Conservation (phyloP, 2,888 invertebrate species). For the Bombylius discolor region DNA sequence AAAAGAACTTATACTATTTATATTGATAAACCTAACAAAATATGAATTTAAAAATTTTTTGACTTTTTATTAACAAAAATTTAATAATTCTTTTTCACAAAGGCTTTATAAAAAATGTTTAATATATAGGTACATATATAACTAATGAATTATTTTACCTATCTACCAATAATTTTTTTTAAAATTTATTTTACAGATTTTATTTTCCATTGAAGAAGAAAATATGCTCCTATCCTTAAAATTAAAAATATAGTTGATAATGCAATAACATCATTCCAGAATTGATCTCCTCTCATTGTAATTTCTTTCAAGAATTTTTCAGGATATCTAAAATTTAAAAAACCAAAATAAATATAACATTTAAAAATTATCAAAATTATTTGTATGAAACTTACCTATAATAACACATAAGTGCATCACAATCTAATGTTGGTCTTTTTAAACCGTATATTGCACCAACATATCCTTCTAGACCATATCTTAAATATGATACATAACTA, state of each 20-base stretch:
- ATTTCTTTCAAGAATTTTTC: slow-evolving; percentile 68
- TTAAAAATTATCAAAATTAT: neutral
- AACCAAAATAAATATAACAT: neutral
- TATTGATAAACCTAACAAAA: too few species aligned
- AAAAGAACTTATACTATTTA: too few species aligned
- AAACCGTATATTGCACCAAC: slow-evolving; percentile 75
- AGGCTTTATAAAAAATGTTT: too few species aligned
- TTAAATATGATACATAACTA: slow-evolving; percentile 77
- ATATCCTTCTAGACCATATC: slow-evolving; percentile 82
- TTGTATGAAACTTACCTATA: slow-evolving; percentile 42
- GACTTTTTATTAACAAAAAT: too few species aligned
- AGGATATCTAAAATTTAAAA: slow-evolving; percentile 46
- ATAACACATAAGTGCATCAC: slow-evolving; percentile 65
- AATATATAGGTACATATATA: too few species aligned
- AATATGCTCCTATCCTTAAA: slow-evolving; percentile 52
- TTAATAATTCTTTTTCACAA: too few species aligned
- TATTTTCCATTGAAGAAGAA: slow-evolving; percentile 66
- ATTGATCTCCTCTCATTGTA: slow-evolving; percentile 66
- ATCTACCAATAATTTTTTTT: neutral
- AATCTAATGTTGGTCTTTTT: slow-evolving; percentile 59
- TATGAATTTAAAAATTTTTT: too few species aligned
- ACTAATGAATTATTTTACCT: too few species aligned
- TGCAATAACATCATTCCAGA: slow-evolving; percentile 69
- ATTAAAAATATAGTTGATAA: slow-evolving; percentile 53
- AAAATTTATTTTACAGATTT: slow-evolving; percentile 32